A percentile compares a stretch with the other conserved stretches of the same genome.
These are phyloP conservation scores for Druceiella hillmani DNA, from an alignment of 2,888 invertebrate genomes.

Conservation along the genomic window DNA sequence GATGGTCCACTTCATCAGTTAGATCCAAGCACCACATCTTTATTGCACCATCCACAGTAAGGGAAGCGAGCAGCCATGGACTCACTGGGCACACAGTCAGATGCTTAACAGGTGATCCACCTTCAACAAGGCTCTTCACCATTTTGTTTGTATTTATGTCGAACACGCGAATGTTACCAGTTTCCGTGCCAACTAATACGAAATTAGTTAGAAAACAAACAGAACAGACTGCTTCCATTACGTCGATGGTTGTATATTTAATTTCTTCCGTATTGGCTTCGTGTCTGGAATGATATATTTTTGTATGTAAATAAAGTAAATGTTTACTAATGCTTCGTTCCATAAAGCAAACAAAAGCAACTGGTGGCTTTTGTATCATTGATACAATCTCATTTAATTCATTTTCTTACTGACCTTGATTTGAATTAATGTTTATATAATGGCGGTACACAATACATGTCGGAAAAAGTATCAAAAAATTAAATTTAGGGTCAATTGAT, in stretches of 20 bases:
- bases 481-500: too few relatives aligned
- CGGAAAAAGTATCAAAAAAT: too few relatives aligned
- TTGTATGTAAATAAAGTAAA: too few relatives aligned
- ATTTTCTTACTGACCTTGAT: too few relatives aligned
- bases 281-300: conserved; percentile 32
- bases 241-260: conserved; percentile 47
- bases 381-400: too few relatives aligned
- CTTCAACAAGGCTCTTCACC: conserved; percentile 44
- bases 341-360: too few relatives aligned
- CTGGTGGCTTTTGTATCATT: too few relatives aligned
- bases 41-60: conserved; percentile 52
- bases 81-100: conserved; percentile 47
- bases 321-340: too few relatives aligned
- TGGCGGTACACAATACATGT: too few relatives aligned
- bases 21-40: conserved; percentile 53
- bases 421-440: too few relatives aligned
- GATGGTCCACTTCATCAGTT: conserved; percentile 13
- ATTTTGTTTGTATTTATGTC: conserved; percentile 51
- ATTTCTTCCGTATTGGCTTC: conserved; percentile 41
- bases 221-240: conserved; percentile 50
- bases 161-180: conserved; percentile 51
- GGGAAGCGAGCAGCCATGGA: conserved; percentile 52
- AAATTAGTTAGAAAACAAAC: conserved; percentile 51
- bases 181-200: conserved; percentile 39
- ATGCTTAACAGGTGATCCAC: conserved; percentile 40